These are phyloP conservation scores for Naja naja DNA, from an alignment of 2,113 vertebrate genomes.

Conservation along the genomic window DNA sequence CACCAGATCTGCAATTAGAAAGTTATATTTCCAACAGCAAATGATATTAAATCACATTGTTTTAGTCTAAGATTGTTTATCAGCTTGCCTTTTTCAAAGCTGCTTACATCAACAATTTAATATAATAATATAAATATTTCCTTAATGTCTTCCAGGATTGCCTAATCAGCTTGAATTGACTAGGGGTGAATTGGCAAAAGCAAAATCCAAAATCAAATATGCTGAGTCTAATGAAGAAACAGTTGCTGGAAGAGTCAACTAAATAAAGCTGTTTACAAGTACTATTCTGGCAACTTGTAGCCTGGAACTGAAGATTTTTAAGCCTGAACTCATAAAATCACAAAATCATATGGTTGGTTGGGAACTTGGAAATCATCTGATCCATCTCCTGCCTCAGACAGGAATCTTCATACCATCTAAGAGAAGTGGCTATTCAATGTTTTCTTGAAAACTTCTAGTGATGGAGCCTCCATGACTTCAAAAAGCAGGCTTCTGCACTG, in stretches of 20 bases:
- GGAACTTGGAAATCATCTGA: background rate
- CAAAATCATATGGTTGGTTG: background rate
- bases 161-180: background rate
- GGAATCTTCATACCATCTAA: background rate
- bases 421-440: background rate
- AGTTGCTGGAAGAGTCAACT: background rate
- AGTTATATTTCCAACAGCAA: background rate
- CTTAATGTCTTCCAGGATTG: background rate
- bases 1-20: background rate
- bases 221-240: background rate
- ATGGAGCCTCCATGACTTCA: background rate
- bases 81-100: background rate
- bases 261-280: background rate
- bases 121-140: background rate
- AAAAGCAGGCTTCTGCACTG: background rate
- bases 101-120: background rate
- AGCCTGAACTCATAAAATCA: background rate
- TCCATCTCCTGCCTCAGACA: background rate
- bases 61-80: background rate
- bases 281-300: background rate
- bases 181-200: background rate
- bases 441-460: background rate
- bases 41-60: background rate
- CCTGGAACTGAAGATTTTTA: background rate
- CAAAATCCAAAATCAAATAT: background rate